Evolutionary conservation across 2,888 invertebrate species (phyloP).

Genomic region (Actias luna): DNA sequence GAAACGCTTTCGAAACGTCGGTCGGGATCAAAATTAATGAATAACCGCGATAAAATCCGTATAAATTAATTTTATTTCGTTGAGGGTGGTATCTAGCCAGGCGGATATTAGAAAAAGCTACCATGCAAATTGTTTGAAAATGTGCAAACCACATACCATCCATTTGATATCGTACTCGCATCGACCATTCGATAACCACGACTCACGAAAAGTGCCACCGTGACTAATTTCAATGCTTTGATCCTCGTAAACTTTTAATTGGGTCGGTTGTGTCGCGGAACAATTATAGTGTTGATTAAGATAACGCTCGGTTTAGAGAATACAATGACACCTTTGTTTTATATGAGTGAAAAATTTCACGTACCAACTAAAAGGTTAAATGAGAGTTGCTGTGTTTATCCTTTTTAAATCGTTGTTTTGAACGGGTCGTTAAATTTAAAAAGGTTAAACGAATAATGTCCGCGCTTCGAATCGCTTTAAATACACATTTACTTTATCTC

Average conservation of each 20-base stretch:
- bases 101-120: too few species aligned
- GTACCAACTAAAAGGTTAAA: slow-evolving; percentile 43
- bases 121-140: too few species aligned
- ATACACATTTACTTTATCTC: background rate
- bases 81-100: too few species aligned
- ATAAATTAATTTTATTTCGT: too few species aligned
- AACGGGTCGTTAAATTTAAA: slow-evolving; percentile 15
- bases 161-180: too few species aligned
- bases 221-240: background rate
- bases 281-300: slow-evolving; percentile 54
- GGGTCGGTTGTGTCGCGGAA: slow-evolving; percentile 15
- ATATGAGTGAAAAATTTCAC: slow-evolving; percentile 54
- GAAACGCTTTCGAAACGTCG: too few species aligned
- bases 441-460: slow-evolving; percentile 11
- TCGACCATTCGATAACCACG: background rate
- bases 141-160: too few species aligned
- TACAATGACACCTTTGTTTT: slow-evolving; percentile 50
- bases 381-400: slow-evolving; percentile 25
- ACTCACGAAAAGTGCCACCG: background rate
- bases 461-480: background rate
- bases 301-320: slow-evolving; percentile 59
- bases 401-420: slow-evolving; percentile 22
- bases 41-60: too few species aligned
- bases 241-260: slow-evolving; percentile 10
- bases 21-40: too few species aligned